These are phyloP conservation scores for Eilema caniola DNA, from an alignment of 2,888 invertebrate genomes.

Conservation along the genomic window DNA sequence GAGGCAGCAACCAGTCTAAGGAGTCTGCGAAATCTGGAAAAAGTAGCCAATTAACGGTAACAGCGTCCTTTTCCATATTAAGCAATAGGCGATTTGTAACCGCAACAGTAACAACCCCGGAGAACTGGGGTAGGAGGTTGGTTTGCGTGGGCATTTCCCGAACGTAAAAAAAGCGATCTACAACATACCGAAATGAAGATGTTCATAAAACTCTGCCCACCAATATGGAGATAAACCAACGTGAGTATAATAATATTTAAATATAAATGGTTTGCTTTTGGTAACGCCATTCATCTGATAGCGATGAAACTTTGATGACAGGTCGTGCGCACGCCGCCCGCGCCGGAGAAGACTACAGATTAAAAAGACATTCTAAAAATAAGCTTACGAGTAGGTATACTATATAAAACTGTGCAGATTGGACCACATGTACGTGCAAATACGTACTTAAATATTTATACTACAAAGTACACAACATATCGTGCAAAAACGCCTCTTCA, in stretches of 20 bases:
- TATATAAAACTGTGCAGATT: background rate
- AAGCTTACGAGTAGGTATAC: background rate
- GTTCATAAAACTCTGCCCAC: background rate
- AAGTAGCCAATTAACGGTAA: no score
- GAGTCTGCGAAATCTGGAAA: no score
- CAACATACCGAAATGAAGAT: background rate
- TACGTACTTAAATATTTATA: background rate
- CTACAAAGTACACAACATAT: background rate
- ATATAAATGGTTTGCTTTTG: background rate
- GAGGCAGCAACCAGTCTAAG: no score
- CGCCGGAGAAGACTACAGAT: background rate
- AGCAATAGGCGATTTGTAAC: no score
- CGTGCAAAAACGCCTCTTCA: background rate
- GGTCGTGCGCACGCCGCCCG: conserved; percentile 1
- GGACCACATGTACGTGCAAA: background rate
- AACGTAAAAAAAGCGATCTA: no score
- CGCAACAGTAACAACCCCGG: no score
- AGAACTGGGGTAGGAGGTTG: no score
- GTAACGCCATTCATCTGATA: background rate
- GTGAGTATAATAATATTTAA: conserved; percentile 6
- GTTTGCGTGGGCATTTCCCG: no score
- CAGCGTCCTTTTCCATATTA: no score
- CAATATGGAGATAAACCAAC: background rate
- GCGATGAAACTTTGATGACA: conserved; percentile 4
- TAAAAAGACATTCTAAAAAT: background rate